Evolutionary conservation across 2,113 vertebrate species (phyloP).

Genomic region (Pygoscelis adeliae): DNA sequence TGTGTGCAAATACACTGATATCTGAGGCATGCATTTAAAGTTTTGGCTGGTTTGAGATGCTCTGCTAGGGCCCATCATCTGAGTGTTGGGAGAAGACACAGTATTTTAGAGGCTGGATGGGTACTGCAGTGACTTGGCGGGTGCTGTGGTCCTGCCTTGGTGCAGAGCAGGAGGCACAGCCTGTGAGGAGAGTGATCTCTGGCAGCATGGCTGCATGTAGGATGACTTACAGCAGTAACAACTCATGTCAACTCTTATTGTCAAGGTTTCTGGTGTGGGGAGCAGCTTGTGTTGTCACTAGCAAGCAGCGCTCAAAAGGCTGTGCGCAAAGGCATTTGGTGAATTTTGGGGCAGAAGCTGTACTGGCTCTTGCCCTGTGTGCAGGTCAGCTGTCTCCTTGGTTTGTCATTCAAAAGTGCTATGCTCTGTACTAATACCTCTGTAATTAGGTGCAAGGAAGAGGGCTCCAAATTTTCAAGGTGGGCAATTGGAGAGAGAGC

Average conservation of each 20-base stretch:
- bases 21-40: not conserved
- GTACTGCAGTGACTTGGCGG: not conserved
- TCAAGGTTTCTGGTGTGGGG: not conserved
- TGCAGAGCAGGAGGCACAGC: not conserved
- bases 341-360: not conserved
- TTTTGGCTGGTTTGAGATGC: not conserved
- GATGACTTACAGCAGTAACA: not conserved
- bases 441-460: not conserved
- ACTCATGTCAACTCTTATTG: not conserved
- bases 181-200: fast-evolving
- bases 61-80: not conserved
- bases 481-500: not conserved
- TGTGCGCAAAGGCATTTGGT: fast-evolving
- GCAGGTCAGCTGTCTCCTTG: not conserved
- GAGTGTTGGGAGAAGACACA: fast-evolving
- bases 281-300: not conserved
- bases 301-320: not conserved
- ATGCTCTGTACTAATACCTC: not conserved
- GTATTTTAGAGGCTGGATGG: not conserved
- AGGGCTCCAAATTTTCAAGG: not conserved
- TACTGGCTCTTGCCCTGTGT: not conserved
- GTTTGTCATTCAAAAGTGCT: not conserved
- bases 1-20: not conserved
- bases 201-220: not conserved
- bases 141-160: not conserved